Evolutionary conservation across 1,140 invertebrate genomes (phyloP).

Genomic region (Drosophila yakuba): DNA sequence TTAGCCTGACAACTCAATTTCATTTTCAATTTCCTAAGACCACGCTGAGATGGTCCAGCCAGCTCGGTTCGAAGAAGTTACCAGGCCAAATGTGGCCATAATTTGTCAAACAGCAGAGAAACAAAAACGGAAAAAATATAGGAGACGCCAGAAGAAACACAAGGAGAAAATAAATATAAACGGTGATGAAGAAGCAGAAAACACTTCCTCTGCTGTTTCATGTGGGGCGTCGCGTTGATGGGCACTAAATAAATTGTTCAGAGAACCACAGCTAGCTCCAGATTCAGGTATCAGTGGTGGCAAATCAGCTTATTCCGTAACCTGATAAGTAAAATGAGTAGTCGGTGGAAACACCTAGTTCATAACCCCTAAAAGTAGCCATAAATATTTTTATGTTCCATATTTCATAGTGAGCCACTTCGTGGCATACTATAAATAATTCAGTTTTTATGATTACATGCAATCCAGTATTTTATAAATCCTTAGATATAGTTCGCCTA

Average conservation of each 20-base stretch:
- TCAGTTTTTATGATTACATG: not conserved
- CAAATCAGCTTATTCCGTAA: not conserved
- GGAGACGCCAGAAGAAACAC: slow-evolving; percentile 26
- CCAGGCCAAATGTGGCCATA: slow-evolving; percentile 66
- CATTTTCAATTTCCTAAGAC: slow-evolving; percentile 72
- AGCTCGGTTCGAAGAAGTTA: slow-evolving; percentile 25
- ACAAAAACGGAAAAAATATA: not conserved
- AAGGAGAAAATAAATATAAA: slow-evolving; percentile 42
- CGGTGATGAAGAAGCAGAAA: slow-evolving; percentile 12
- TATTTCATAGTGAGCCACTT: too few species aligned
- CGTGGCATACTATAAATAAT: not conserved
- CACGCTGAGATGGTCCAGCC: slow-evolving; percentile 14
- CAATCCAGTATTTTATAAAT: not conserved
- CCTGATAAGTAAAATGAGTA: not conserved
- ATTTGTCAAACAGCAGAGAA: slow-evolving; percentile 69
- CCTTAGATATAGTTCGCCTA: not conserved
- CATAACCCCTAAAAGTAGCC: too few species aligned
- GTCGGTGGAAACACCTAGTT: not conserved
- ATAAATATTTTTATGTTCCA: not conserved
- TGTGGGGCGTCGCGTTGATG: slow-evolving; percentile 57
- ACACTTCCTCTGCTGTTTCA: slow-evolving; percentile 3
- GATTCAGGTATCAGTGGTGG: slow-evolving; percentile 9
- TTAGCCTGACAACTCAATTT: slow-evolving; percentile 75
- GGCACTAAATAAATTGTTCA: slow-evolving; percentile 75
- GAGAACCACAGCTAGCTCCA: slow-evolving; percentile 17